phyloP scores from a whole-genome alignment of 2,888 invertebrate species.

The Drosophila sordidula region DNA sequence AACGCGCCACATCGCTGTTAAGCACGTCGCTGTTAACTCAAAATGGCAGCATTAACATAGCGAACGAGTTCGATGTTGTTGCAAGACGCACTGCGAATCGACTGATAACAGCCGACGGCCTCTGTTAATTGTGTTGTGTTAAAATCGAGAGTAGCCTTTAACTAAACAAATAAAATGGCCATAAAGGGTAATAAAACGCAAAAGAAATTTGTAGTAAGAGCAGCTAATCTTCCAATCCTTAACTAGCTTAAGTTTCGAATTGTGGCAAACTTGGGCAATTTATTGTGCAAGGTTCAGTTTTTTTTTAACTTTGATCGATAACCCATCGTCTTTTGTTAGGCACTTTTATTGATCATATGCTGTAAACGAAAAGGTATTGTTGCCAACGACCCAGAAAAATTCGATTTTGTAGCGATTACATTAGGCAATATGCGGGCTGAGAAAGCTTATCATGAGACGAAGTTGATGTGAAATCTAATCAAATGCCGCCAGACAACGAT shows the following conservation, averaged over 20 bases:
- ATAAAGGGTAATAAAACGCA: neutral
- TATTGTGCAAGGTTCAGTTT: slow-evolving; percentile 76
- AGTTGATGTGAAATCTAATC: slow-evolving; percentile 34
- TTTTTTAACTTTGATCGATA: slow-evolving; percentile 58
- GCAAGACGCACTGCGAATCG: slow-evolving; percentile 12
- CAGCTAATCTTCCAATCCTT: neutral
- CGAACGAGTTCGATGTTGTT: slow-evolving; percentile 19
- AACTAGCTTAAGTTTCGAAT: neutral
- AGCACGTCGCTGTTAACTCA: slow-evolving; percentile 43
- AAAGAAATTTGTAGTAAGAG: neutral
- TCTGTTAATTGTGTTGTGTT: slow-evolving; percentile 3
- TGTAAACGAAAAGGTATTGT: slow-evolving; percentile 53
- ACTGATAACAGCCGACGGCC: slow-evolving; percentile 21
- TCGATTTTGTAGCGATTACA: slow-evolving; percentile 41
- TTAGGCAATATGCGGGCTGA: slow-evolving; percentile 39
- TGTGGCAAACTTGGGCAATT: slow-evolving; percentile 20
- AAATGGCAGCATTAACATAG: slow-evolving; percentile 52
- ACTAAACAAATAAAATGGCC: too few species aligned
- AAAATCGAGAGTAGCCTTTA: neutral
- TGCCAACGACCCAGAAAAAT: slow-evolving; percentile 56
- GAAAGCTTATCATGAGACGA: slow-evolving; percentile 38
- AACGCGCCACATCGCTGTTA: slow-evolving; percentile 28
- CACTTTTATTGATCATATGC: slow-evolving; percentile 60
- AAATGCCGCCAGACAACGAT: slow-evolving; percentile 33
- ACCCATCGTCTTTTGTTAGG: slow-evolving; percentile 16